A percentile compares a stretch with the other conserved stretches of the same genome.
Evolutionary conservation across 2,888 invertebrate species (phyloP).

Genomic region (Lissonota sp.): DNA sequence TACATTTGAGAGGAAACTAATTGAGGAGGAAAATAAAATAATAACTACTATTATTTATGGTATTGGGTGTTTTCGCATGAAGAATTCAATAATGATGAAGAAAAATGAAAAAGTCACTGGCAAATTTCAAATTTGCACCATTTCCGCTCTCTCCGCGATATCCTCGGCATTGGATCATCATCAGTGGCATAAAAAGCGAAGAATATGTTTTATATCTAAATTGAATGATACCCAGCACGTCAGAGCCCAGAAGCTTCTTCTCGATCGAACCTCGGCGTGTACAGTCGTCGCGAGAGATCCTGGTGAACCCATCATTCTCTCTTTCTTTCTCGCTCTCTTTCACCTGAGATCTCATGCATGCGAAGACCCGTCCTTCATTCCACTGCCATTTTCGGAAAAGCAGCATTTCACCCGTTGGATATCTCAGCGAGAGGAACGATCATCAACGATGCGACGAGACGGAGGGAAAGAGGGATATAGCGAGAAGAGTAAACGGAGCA

Average conservation of each 20-base stretch:
- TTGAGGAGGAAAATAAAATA: too few relatives aligned
- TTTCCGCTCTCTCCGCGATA: too few relatives aligned
- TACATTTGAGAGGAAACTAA: too few relatives aligned
- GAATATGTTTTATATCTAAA: slow-evolving; percentile 71
- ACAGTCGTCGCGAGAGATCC: slow-evolving; percentile 56
- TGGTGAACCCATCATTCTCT: slow-evolving; percentile 46
- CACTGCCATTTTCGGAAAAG: slow-evolving; percentile 77
- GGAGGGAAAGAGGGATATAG: slow-evolving; percentile 25
- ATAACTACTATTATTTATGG: too few relatives aligned
- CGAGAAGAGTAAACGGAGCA: slow-evolving; percentile 12
- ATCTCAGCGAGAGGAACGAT: slow-evolving; percentile 40
- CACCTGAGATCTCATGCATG: slow-evolving; percentile 49
- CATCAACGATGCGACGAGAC: slow-evolving; percentile 36
- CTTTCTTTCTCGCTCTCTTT: slow-evolving; percentile 35
- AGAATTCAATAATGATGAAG: too few relatives aligned
- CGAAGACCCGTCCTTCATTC: slow-evolving; percentile 77
- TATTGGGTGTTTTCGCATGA: too few relatives aligned
- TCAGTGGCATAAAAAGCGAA: background rate
- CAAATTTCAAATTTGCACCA: too few relatives aligned
- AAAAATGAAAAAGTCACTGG: too few relatives aligned
- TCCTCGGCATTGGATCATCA: background rate
- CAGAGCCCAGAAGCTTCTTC: slow-evolving; percentile 30
- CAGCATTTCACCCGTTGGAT: slow-evolving; percentile 68
- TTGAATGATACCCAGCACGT: slow-evolving; percentile 69
- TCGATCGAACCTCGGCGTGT: slow-evolving; percentile 57